Evolutionary conservation across 2,113 vertebrate species (phyloP).

Genomic region (Macheiramphus alcinus): DNA sequence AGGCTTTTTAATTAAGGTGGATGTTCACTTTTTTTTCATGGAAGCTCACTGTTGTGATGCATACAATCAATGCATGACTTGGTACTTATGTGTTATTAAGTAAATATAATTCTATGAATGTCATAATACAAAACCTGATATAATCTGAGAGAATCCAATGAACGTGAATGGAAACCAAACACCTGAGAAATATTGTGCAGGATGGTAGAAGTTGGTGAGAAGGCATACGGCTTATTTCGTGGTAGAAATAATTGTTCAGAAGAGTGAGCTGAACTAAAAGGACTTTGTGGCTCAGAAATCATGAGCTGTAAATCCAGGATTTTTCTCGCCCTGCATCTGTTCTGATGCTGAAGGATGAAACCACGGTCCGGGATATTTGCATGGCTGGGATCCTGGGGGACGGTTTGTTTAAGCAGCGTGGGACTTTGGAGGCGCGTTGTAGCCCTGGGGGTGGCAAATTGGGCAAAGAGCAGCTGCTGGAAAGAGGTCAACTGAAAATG

Average conservation of each 20-base stretch:
- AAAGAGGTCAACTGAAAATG: background rate
- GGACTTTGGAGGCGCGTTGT: fast-evolving
- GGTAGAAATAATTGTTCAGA: background rate
- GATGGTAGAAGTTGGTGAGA: background rate
- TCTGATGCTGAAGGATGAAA: background rate
- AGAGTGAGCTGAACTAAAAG: background rate
- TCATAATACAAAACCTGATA: fast-evolving
- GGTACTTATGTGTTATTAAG: fast-evolving
- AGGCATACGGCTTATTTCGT: fast-evolving
- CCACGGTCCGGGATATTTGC: fast-evolving
- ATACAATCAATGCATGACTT: fast-evolving
- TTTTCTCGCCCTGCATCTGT: background rate
- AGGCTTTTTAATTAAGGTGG: background rate
- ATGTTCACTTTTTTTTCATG: background rate
- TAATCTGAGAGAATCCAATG: background rate
- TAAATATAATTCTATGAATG: fast-evolving
- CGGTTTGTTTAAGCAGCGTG: background rate
- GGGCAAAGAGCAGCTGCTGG: background rate
- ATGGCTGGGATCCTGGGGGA: background rate
- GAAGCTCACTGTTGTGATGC: background rate
- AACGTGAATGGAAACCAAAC: too few species aligned
- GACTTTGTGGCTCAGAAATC: background rate
- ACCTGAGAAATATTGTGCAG: fast-evolving
- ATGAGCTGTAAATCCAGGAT: background rate
- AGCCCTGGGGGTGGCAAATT: background rate